Evolutionary conservation across 2,888 invertebrate species (phyloP).

Genomic region (Dicranocentrus wangi): DNA sequence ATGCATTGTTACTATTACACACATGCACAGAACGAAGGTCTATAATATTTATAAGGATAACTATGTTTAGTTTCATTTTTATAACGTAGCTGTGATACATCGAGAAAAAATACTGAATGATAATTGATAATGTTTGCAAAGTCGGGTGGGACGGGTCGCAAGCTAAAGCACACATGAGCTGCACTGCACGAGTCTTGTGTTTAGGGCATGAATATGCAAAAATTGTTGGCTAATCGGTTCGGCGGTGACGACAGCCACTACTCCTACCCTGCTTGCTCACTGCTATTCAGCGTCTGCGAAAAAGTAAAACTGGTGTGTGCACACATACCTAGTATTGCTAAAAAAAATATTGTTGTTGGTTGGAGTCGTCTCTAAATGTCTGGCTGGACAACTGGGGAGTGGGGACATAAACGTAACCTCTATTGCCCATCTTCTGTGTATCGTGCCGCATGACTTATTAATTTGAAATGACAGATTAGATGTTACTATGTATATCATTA

Average conservation of each 20-base stretch:
- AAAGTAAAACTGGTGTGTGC: not conserved
- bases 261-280: too few species aligned
- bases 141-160: not conserved
- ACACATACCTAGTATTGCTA: not conserved
- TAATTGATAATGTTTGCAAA: not conserved
- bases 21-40: not conserved
- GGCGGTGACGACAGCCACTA: not conserved
- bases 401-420: too few species aligned
- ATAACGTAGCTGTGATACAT: too few species aligned
- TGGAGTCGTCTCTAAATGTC: too few species aligned
- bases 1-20: not conserved
- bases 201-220: not conserved
- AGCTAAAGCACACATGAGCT: too few species aligned
- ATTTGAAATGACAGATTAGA: constrained; percentile 45
- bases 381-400: too few species aligned
- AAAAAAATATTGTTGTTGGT: too few species aligned
- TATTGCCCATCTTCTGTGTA: too few species aligned
- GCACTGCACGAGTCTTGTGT: not conserved
- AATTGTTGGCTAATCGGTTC: not conserved
- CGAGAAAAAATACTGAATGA: too few species aligned
- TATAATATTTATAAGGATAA: not conserved
- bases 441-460: constrained; percentile 40
- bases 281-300: too few species aligned
- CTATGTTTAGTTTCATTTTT: not conserved
- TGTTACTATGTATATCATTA: not conserved